A percentile compares a stretch with the other conserved stretches of the same genome.
Evolutionary conservation across 2,113 vertebrate genomes (phyloP).

Genomic region (Burhinus oedicnemus): DNA sequence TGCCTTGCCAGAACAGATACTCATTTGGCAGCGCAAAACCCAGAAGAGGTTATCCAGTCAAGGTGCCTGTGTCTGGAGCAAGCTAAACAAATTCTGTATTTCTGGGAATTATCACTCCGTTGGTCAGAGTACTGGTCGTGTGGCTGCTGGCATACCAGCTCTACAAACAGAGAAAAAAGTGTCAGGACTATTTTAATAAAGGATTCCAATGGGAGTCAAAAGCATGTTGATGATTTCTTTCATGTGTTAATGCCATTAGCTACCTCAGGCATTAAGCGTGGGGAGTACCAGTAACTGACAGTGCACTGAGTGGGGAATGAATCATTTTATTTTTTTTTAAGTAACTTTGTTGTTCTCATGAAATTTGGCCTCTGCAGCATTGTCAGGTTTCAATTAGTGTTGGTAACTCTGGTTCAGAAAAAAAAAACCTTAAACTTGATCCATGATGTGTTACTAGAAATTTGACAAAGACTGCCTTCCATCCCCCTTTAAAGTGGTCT

Average conservation of each 20-base stretch:
- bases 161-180: conserved; percentile 63
- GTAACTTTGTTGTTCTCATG: conserved; percentile 62
- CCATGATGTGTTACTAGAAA: conserved; percentile 62
- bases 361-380: conserved; percentile 23
- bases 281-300: conserved; percentile 69
- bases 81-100: conserved; percentile 56
- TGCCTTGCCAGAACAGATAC: background rate
- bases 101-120: conserved; percentile 73
- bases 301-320: conserved; percentile 53
- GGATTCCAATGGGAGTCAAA: conserved; percentile 55
- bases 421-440: background rate
- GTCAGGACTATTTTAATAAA: conserved; percentile 73
- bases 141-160: conserved; percentile 51
- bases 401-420: conserved; percentile 40
- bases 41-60: conserved; percentile 31
- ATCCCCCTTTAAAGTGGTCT: conserved; percentile 43
- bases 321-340: conserved; percentile 53
- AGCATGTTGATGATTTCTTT: conserved; percentile 72
- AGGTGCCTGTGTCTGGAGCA: conserved; percentile 57
- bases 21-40: conserved; percentile 31
- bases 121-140: conserved; percentile 61
- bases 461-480: conserved; percentile 53
- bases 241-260: conserved; percentile 69
- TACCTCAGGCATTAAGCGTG: conserved; percentile 65
- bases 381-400: conserved; percentile 67